A percentile compares a stretch with the other conserved stretches of the same genome.
Evolutionary conservation across 2,113 vertebrate species (phyloP).

Genomic region (Anser brachyrhynchus): DNA sequence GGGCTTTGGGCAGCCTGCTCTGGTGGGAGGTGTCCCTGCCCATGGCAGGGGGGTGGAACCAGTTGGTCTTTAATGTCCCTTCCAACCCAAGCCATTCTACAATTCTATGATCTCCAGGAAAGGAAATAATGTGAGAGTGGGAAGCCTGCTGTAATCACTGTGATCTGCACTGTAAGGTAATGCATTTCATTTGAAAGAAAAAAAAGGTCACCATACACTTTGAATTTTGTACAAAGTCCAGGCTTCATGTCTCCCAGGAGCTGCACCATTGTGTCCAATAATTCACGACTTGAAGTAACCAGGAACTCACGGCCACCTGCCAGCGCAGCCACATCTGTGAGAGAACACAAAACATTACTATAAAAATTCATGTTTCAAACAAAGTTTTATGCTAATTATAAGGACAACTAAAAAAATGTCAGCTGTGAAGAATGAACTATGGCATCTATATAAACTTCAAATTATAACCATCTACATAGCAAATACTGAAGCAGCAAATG

Average conservation of each 20-base stretch:
- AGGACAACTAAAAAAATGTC: background rate
- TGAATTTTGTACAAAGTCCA: slow-evolving; percentile 87
- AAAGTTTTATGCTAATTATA: background rate
- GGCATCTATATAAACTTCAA: background rate
- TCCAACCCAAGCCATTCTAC: too few relatives aligned
- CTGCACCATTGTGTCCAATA: slow-evolving; percentile 87
- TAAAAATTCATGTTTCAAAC: background rate
- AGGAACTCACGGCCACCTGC: slow-evolving; percentile 90
- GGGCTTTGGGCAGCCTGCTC: too few relatives aligned
- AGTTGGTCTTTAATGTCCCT: too few relatives aligned
- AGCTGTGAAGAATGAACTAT: background rate
- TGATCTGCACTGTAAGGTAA: background rate
- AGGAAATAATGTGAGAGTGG: background rate
- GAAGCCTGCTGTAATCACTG: background rate
- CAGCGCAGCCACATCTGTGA: slow-evolving; percentile 89
- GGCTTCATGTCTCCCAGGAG: slow-evolving; percentile 87
- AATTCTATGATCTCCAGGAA: background rate
- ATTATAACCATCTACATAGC: background rate
- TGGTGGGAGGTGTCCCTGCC: too few relatives aligned
- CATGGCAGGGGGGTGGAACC: too few relatives aligned
- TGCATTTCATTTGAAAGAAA: background rate
- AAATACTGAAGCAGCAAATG: background rate
- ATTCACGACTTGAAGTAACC: slow-evolving; percentile 78
- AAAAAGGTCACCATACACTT: slow-evolving; percentile 83
- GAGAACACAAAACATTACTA: slow-evolving; percentile 6